phyloP scores from a whole-genome alignment of 1,140 invertebrate genomes.

The Dinoponera quadriceps region DNA sequence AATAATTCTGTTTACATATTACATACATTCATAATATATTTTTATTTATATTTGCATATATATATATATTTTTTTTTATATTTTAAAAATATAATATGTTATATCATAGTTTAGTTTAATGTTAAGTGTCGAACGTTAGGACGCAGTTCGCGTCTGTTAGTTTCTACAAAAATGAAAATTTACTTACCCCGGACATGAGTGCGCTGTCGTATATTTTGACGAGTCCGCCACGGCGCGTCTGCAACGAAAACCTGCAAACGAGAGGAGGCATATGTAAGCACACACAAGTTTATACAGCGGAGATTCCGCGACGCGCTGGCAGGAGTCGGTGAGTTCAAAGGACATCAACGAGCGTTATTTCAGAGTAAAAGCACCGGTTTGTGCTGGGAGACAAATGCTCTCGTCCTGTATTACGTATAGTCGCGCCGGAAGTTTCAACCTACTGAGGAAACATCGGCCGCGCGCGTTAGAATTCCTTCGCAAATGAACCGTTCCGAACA shows the following conservation, averaged over 20 bases:
- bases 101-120: not conserved
- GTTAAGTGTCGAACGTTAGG: not conserved
- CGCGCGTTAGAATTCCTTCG: slow-evolving; percentile 2
- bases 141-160: not conserved
- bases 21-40: too few relatives aligned
- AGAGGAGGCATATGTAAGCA: slow-evolving; percentile 69
- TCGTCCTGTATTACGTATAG: slow-evolving; percentile 55
- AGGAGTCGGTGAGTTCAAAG: slow-evolving; percentile 64
- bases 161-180: slow-evolving; percentile 21
- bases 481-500: slow-evolving; percentile 11
- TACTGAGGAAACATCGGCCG: slow-evolving; percentile 65
- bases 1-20: too few relatives aligned
- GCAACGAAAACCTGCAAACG: slow-evolving; percentile 92
- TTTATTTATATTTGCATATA: too few relatives aligned
- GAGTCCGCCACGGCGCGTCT: slow-evolving; percentile 93
- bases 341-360: slow-evolving; percentile 60
- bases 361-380: slow-evolving; percentile 55
- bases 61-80: too few relatives aligned
- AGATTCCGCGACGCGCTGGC: slow-evolving; percentile 18
- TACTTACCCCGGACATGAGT: slow-evolving; percentile 92
- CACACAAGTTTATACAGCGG: slow-evolving; percentile 34
- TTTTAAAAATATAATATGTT: not conserved
- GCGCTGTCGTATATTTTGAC: slow-evolving; percentile 96
- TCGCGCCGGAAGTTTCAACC: slow-evolving; percentile 68
- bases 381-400: slow-evolving; percentile 50